Percentiles rank a stretch among this genome's conserved stretches.
Conservation (phyloP, 1,140 invertebrate genomes). For the Samia ricini region DNA sequence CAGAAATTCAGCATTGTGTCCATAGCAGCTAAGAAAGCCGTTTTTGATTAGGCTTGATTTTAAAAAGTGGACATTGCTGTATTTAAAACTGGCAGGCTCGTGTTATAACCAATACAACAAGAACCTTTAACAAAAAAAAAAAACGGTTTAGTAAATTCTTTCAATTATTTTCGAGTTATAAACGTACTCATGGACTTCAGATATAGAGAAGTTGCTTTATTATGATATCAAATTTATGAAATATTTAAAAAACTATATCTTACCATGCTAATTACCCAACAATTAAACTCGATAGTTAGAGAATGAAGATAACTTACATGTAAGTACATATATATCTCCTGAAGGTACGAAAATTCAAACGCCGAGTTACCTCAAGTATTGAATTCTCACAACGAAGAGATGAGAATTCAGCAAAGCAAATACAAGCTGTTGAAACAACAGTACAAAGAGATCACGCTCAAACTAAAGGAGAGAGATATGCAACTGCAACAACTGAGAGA, state of each 20-base stretch:
- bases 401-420: slow-evolving; percentile 83
- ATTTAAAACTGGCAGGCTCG: too few relatives aligned
- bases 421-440: slow-evolving; percentile 82
- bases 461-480: slow-evolving; percentile 83
- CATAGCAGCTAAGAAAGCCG: too few relatives aligned
- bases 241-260: background rate
- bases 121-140: too few relatives aligned
- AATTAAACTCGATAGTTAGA: background rate
- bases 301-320: background rate
- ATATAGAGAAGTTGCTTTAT: background rate
- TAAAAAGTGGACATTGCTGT: too few relatives aligned
- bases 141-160: too few relatives aligned
- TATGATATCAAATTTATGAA: background rate
- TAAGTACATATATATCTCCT: background rate
- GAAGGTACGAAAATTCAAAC: slow-evolving; percentile 85
- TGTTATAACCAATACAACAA: too few relatives aligned
- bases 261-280: background rate
- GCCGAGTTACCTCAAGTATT: slow-evolving; percentile 85
- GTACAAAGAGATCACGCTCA: slow-evolving; percentile 79
- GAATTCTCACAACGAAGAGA: slow-evolving; percentile 86
- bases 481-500: slow-evolving; percentile 81
- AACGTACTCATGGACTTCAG: too few relatives aligned
- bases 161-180: too few relatives aligned
- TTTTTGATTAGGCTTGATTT: too few relatives aligned
- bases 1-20: too few relatives aligned